Evolutionary conservation across 1,140 invertebrate species (phyloP).

Genomic region (Brachionus plicatilis): DNA sequence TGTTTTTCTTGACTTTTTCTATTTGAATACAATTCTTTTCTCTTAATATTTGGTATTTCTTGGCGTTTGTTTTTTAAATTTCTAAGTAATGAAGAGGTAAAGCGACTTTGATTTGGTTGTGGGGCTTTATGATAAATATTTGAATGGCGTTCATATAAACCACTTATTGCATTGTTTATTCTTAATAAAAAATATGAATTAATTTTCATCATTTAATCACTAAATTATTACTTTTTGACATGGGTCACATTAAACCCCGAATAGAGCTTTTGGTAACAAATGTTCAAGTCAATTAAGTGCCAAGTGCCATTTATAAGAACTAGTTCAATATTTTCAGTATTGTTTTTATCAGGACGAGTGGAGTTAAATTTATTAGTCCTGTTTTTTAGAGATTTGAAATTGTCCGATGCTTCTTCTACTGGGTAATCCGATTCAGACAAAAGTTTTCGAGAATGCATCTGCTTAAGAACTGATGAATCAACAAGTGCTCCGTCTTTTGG

Average conservation of each 20-base stretch:
- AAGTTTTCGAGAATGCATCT: not conserved
- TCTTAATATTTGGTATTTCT: not conserved
- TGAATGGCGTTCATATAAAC: not conserved
- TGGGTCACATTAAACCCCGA: not conserved
- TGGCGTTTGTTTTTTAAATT: constrained; percentile 30
- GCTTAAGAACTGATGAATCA: not conserved
- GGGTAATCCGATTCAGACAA: not conserved
- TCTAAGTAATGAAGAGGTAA: not conserved
- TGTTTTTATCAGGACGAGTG: not conserved
- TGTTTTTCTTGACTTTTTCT: not conserved
- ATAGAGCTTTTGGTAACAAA: constrained; percentile 21
- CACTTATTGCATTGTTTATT: constrained; percentile 18
- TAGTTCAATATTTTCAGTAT: constrained; percentile 14
- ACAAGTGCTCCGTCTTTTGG: constrained; percentile 32
- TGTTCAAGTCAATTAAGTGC: constrained; percentile 39
- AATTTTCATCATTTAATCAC: not conserved
- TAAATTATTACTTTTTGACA: constrained; percentile 21
- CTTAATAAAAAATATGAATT: not conserved
- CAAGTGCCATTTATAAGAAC: constrained; percentile 37
- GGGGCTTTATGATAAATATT: not conserved
- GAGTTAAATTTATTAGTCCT: not conserved
- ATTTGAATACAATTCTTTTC: not conserved
- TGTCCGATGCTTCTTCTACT: not conserved
- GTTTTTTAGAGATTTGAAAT: not conserved
- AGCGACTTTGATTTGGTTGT: not conserved